Evolutionary conservation across 2,888 invertebrate genomes (phyloP), one percentile per base, ranked within the genome.

Genomic region (Lamellibrachia columna): DNA sequence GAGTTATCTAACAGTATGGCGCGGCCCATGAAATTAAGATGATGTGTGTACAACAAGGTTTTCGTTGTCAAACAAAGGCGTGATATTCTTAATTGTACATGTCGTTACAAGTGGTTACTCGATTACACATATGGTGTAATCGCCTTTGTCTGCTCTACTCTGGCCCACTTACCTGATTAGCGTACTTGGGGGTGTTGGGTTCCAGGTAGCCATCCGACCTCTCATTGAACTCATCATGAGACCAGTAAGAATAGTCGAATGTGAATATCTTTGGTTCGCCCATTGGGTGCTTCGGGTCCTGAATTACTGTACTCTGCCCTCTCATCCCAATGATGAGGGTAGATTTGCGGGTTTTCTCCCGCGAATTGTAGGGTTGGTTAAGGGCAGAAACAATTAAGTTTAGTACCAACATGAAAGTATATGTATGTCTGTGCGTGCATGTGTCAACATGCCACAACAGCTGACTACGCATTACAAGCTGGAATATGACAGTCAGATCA

Each of bases 171-270:
- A 96, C 96, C 95, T 96, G 96, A 93, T 96, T 96, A 91, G 95
- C 95, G 94, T 96, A 96, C 94, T 95, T 95, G 7, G 94, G 28
- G 53, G 93, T 93, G 2, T 93, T 92, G 3, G 96, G 95, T 91
- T 95, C 95, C 8, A 95, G 92, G 93, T 96, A 96, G 0, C 96
- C 96, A 94, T 95, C 95, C 4, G 93, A 90, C 9, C 93, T 91
- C 91, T 96, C 96, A 52, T 92, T 95, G 93, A 94, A 96, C 0
- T 95, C 95, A 94, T 96, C 96, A 94, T 96, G 96, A 92, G 96
- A 96, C 96, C 96, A 96, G 94, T 96, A 96, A 0, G 96, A 96
- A 92, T 94, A 95, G 92, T 96, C 96, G 94, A 95, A 96, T 6
- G 95, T 94, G 95, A 96, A 96, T 53, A 94, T 95, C 94, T n/a